phyloP scores from a whole-genome alignment of 2,888 invertebrate species.

The Pyrochroa serraticornis region DNA sequence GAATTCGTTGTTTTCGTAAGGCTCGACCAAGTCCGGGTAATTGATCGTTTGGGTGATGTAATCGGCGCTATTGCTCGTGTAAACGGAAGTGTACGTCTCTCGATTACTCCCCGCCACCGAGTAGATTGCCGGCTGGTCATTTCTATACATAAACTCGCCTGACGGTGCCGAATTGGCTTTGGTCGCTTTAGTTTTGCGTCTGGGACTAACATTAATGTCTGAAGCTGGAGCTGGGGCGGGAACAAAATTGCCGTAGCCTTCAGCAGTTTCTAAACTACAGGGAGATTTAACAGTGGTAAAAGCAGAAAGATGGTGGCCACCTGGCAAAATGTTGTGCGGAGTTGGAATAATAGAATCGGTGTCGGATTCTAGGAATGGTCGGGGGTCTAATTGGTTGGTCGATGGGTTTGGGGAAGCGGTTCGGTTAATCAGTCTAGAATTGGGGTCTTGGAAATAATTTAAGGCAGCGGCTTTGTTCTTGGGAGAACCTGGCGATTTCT shows the following conservation, averaged over 20 bases:
- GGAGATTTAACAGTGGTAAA: slow-evolving; percentile 64
- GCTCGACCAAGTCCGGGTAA: slow-evolving; percentile 74
- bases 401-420: slow-evolving; percentile 35
- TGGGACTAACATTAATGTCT: slow-evolving; percentile 61
- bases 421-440: slow-evolving; percentile 7
- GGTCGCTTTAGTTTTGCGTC: slow-evolving; percentile 55
- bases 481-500: slow-evolving; percentile 84
- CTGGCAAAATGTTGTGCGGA: slow-evolving; percentile 51
- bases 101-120: slow-evolving; percentile 76
- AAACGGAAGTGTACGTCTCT: slow-evolving; percentile 75
- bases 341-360: slow-evolving; percentile 60
- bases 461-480: slow-evolving; percentile 59
- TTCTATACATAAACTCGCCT: slow-evolving; percentile 59
- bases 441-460: slow-evolving; percentile 37
- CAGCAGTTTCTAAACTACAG: slow-evolving; percentile 57
- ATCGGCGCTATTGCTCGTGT: slow-evolving; percentile 70
- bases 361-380: slow-evolving; percentile 64
- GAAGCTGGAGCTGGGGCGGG: slow-evolving; percentile 62
- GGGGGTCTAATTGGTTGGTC: slow-evolving; percentile 46
- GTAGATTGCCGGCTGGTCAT: slow-evolving; percentile 72
- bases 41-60: slow-evolving; percentile 66
- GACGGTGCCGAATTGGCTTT: slow-evolving; percentile 43
- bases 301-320: slow-evolving; percentile 62
- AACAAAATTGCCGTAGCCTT: slow-evolving; percentile 61
- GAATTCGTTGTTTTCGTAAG: slow-evolving; percentile 60